phyloP scores from a whole-genome alignment of 2,113 vertebrate species.

The Pipa parva region DNA sequence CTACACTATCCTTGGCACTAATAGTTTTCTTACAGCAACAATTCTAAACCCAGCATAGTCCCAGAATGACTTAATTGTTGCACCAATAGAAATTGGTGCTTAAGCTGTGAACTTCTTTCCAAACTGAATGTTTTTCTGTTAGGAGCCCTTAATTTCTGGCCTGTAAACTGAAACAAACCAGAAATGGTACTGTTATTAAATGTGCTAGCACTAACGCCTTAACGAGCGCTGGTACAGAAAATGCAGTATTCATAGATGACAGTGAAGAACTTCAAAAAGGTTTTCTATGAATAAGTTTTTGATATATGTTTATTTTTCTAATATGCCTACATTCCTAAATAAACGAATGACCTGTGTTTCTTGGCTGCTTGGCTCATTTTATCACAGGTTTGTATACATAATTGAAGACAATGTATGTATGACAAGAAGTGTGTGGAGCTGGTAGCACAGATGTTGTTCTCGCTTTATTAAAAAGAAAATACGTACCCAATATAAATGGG shows the following conservation, averaged over 20 bases:
- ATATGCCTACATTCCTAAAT: neutral
- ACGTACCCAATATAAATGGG: no score
- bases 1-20: no score
- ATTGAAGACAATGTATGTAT: no score
- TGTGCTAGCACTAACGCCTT: neutral
- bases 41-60: neutral
- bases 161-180: no score
- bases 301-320: neutral
- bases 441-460: no score
- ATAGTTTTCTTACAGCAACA: no score
- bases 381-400: no score
- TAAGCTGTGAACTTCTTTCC: neutral
- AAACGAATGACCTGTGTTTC: neutral
- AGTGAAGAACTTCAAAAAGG: neutral
- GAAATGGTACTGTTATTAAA: neutral
- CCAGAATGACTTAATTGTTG: neutral
- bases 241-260: neutral
- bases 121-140: no score
- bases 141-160: no score
- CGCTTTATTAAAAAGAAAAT: no score
- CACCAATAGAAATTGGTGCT: neutral
- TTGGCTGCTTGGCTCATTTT: no score
- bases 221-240: neutral
- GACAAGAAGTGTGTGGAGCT: no score
- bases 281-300: neutral